Conservation (phyloP, 1,140 invertebrate genomes). For the Philopotamus ludificatus region DNA sequence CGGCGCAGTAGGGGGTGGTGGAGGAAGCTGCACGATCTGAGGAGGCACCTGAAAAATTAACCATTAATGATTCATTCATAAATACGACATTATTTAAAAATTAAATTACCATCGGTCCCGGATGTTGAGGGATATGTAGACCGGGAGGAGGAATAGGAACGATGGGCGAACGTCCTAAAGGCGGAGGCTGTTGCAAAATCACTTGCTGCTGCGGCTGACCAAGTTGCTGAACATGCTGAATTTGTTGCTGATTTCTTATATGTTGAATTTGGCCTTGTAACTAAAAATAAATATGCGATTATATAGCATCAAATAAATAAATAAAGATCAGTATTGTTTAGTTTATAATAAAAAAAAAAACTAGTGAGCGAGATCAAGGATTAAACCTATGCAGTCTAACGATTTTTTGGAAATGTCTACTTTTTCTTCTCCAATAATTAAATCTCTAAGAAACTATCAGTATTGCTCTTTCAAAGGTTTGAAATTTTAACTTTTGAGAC, state of each 20-base stretch:
- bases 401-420: too few relatives aligned
- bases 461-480: too few relatives aligned
- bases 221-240: slow-evolving; percentile 24
- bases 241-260: slow-evolving; percentile 23
- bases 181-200: slow-evolving; percentile 31
- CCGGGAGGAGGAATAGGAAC: slow-evolving; percentile 39
- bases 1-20: slow-evolving; percentile 28
- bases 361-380: too few relatives aligned
- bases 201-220: slow-evolving; percentile 26
- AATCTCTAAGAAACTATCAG: too few relatives aligned
- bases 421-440: too few relatives aligned
- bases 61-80: slow-evolving; percentile 1
- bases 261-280: slow-evolving; percentile 18
- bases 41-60: slow-evolving; percentile 35
- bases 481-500: too few relatives aligned
- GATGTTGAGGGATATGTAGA: slow-evolving; percentile 39
- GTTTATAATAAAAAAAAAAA: too few relatives aligned
- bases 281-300: slow-evolving; percentile 2
- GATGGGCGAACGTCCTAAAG: slow-evolving; percentile 22
- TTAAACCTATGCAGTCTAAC: too few relatives aligned
- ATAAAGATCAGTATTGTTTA: too few relatives aligned
- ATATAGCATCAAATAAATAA: not conserved
- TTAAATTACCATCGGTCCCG: slow-evolving; percentile 34
- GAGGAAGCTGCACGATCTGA: slow-evolving; percentile 36
- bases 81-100: not conserved